Base-by-base conservation (phyloP, 2,888 invertebrate species). In the Tetranychus truncatus region DNA sequence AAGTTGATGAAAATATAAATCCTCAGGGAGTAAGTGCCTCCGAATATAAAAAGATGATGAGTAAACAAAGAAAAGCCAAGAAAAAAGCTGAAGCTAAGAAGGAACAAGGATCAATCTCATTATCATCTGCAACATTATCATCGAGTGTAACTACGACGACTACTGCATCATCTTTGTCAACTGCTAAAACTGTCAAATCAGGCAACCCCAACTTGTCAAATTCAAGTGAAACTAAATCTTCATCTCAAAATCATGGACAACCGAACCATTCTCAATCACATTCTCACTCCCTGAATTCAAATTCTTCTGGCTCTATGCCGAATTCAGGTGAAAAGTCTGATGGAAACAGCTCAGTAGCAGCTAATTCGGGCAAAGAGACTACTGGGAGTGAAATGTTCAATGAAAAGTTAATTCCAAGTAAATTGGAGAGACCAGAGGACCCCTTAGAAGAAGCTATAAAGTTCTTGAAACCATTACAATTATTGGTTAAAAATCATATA, bases 401-500 rank as follows among this genome's bases (percentile, higher is more conserved):
- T 15, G 77, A 77, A 24, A 74, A 74, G n/a, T 72, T 78, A 34
- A 74, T 74, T 74, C 46, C 77, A 1, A 67, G 66, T 15, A 77
- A 77, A 73, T 73, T 78, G 66, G 78, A 78, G 71, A 67, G 76
- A 46, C 75, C 77, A 76, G 91, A 92, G 65, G 91, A 95, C 84
- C 95, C 97, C 5, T 84, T 99, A 82, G 93, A 94, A 80, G 94
- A 95, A 85, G 96, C 97, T 74, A 89, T 95, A 81, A 93, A 91
- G 84, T 97, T 99, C 85, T 87, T 97, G 79, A 89, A 89, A 82
- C 97, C 97, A 69, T 85, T 99, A 80, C 91, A 96, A 84, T 87
- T 88, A 79, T 87, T 96, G 81, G 92, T 92, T 79, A 88, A 91
- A 77, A 87, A 92, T 81, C 88, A 89, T 82, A 91, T 96, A 86